These are phyloP conservation scores for Lamprotornis superbus DNA, from an alignment of 2,113 vertebrate genomes.

Conservation along the genomic window DNA sequence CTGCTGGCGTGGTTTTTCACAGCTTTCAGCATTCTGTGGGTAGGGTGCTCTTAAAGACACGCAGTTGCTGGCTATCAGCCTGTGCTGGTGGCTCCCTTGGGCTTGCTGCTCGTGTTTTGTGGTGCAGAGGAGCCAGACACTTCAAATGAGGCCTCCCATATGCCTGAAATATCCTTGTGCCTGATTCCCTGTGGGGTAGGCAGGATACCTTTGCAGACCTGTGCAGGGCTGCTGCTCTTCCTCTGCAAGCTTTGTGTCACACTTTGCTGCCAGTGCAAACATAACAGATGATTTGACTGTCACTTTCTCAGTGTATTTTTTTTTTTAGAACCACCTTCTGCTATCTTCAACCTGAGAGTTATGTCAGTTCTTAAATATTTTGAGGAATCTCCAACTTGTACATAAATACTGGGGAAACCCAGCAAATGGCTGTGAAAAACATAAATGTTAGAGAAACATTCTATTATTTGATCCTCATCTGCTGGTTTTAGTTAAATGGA, in stretches of 20 bases:
- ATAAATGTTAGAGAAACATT: not conserved
- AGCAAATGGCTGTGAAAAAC: not conserved
- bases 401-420: not conserved
- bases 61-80: not conserved
- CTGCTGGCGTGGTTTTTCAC: not conserved
- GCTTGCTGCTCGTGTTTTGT: not conserved
- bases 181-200: not conserved
- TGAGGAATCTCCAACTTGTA: not conserved
- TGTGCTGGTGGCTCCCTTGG: not conserved
- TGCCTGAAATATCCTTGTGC: not conserved
- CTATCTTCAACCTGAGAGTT: not conserved
- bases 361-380: not conserved
- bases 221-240: not conserved
- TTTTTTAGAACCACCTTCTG: slow-evolving; percentile 34
- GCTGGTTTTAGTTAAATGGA: not conserved
- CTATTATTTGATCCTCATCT: not conserved
- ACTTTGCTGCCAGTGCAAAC: not conserved
- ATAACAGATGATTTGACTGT: slow-evolving; percentile 5
- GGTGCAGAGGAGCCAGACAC: not conserved
- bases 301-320: not conserved
- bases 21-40: not conserved
- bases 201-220: not conserved
- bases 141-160: not conserved
- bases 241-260: not conserved
- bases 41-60: not conserved